Evolutionary conservation across 2,888 invertebrate genomes (phyloP).

Genomic region (Melinopterus prodromus): DNA sequence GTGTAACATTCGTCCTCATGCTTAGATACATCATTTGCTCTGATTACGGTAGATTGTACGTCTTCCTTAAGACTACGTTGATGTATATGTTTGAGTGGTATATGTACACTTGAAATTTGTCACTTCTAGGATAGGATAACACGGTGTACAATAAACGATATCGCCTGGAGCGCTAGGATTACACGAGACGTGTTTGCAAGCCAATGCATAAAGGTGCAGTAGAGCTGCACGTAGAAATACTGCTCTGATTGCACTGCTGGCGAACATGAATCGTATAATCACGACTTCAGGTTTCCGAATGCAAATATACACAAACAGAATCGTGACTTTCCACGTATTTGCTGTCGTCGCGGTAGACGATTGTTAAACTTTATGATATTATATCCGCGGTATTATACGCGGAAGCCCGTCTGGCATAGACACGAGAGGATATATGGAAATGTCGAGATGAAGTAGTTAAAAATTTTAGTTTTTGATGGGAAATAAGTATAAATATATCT

Average conservation of each 20-base stretch:
- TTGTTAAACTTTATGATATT: not conserved
- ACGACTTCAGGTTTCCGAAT: not conserved
- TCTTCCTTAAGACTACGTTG: not conserved
- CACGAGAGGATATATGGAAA: not conserved
- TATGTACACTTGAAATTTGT: not conserved
- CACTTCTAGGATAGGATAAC: not conserved
- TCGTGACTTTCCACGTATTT: not conserved
- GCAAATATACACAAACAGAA: not conserved
- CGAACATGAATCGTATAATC: not conserved
- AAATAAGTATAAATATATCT: too few species aligned
- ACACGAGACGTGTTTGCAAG: not conserved
- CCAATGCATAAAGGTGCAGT: not conserved
- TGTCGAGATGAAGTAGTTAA: not conserved
- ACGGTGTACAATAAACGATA: not conserved
- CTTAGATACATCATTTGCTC: not conserved
- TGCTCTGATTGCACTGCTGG: not conserved
- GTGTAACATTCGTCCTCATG: too few species aligned
- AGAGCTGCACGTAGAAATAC: not conserved
- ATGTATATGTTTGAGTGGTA: not conserved
- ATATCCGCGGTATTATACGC: not conserved
- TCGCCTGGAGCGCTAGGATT: not conserved
- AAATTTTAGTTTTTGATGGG: not conserved
- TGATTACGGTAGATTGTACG: not conserved
- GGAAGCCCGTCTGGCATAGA: not conserved
- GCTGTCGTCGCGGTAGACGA: not conserved